These are phyloP conservation scores for Trilocha varians DNA, from an alignment of 2,888 invertebrate species.

Conservation along the genomic window DNA sequence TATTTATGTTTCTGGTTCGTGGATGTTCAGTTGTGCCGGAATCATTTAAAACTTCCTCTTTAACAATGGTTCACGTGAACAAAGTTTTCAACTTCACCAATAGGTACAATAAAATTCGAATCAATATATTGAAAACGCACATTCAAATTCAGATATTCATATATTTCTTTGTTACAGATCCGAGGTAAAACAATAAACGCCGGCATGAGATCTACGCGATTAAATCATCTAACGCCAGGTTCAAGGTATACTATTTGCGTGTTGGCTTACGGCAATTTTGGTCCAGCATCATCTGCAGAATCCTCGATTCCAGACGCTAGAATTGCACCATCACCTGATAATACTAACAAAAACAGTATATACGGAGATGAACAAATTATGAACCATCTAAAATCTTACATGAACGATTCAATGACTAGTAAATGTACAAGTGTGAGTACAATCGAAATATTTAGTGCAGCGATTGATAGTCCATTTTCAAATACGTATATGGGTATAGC, in stretches of 20 bases:
- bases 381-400: constrained; percentile 44
- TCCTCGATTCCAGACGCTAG: constrained; percentile 66
- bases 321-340: constrained; percentile 54
- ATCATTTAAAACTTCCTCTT: constrained; percentile 58
- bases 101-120: constrained; percentile 18
- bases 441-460: constrained; percentile 79
- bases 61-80: constrained; percentile 38
- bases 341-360: constrained; percentile 39
- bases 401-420: constrained; percentile 81
- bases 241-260: constrained; percentile 91
- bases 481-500: constrained; percentile 80
- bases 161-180: constrained; percentile 65
- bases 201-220: constrained; percentile 80
- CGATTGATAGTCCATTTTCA: constrained; percentile 69
- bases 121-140: constrained; percentile 7
- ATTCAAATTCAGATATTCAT: constrained; percentile 5
- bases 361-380: constrained; percentile 76
- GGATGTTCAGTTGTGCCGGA: constrained; percentile 52
- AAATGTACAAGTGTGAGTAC: constrained; percentile 85
- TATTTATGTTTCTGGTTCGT: constrained; percentile 65
- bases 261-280: constrained; percentile 83
- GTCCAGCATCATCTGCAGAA: constrained; percentile 53
- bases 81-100: constrained; percentile 33
- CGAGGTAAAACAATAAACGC: constrained; percentile 84
- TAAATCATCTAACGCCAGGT: constrained; percentile 83